Base-by-base conservation (phyloP, 2,113 vertebrate genomes). In the Indicator indicator region DNA sequence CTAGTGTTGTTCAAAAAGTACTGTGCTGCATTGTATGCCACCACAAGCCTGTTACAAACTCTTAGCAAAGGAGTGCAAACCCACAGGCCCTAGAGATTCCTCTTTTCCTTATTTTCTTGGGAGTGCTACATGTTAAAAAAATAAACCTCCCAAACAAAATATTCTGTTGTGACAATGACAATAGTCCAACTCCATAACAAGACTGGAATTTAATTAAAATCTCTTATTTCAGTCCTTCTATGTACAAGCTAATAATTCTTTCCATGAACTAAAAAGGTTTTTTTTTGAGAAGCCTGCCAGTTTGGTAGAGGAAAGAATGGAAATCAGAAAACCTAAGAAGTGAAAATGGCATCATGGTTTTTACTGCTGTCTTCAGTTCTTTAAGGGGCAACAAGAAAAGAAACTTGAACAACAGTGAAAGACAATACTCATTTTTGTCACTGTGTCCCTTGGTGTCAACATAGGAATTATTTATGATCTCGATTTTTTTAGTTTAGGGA, bases 171-270 rank as follows among this genome's bases (percentile, higher is more conserved):
- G 87, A 75, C 82, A 91, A 50, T 56, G 87, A 75, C 82, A 91
- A 46, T 56, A 58, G 11, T 62, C 15, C 65, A 94, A 55, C 36
- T 76, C 3, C 4, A 65, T n/a, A 77, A 70, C 15, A 83, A 85
- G 24, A 27, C 60, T 86, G 78, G 54, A 95, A 77, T 92, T 80
- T 90, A 84, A 89, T 90, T 90, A 78, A 93, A 93, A 83, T 71
- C 6, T 85, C 72, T 63, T 77, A n/a, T 86, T 95, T 88, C 48
- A 46, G 48, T 71, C 50, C 38, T 86, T 62, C 50, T 48, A 5
- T 28, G 26, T 50, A 64, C 18, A 80, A 87, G 15, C 9, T 74
- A 70, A 36, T 24, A 79, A 56, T 58, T 33, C 40, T 71, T 88
- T 52, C 83, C 3, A 5, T 74, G 64, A 91, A 78, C 52, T 65